Percentiles rank a stretch among this genome's conserved stretches.
Evolutionary conservation across 2,888 invertebrate genomes (phyloP).

Genomic region (Perithous albicinctus): DNA sequence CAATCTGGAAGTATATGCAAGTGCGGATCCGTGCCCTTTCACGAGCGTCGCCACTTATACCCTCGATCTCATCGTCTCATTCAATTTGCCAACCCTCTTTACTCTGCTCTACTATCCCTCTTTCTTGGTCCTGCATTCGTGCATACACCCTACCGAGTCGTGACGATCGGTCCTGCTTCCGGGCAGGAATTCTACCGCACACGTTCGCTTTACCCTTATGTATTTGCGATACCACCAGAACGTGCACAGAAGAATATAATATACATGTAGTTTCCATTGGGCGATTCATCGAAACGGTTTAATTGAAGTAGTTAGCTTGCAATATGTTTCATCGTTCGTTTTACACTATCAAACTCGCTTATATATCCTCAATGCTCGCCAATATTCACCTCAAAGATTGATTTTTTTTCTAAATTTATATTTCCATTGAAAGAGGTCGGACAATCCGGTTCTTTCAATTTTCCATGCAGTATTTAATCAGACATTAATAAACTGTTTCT

Average conservation of each 20-base stretch:
- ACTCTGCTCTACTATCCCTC: neutral
- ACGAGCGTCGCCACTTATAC: constrained; percentile 9
- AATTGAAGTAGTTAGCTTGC: constrained; percentile 61
- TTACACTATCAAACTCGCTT: neutral
- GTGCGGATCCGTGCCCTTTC: constrained; percentile 6
- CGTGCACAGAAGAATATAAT: neutral
- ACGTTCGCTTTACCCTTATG: constrained; percentile 42
- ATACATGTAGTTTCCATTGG: neutral
- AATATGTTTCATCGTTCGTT: neutral
- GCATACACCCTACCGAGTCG: neutral
- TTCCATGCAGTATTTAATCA: neutral
- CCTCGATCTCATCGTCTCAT: constrained; percentile 15
- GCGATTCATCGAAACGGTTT: constrained; percentile 9
- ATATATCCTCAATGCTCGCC: neutral
- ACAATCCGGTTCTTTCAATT: neutral
- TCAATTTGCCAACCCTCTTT: constrained; percentile 34
- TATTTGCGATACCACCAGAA: constrained; percentile 17
- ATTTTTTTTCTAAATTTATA: neutral
- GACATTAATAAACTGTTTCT: neutral
- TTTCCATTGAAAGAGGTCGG: neutral
- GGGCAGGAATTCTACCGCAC: constrained; percentile 46
- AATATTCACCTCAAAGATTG: neutral
- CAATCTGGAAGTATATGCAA: neutral
- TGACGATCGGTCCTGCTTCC: neutral
- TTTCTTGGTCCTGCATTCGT: neutral